Conservation (phyloP, 2,888 invertebrate genomes). For the Andrena dorsata region DNA sequence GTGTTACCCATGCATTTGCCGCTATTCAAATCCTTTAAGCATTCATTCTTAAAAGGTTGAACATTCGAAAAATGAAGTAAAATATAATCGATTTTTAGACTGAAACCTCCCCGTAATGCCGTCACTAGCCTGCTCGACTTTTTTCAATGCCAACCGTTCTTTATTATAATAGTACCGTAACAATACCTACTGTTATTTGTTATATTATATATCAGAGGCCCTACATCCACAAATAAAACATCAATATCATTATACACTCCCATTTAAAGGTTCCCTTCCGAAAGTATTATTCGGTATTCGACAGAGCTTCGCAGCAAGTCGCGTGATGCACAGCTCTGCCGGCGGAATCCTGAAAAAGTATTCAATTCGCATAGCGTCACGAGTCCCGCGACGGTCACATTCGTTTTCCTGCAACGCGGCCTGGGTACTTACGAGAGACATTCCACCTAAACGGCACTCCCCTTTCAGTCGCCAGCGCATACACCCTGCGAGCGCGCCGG, state of each 20-base stretch:
- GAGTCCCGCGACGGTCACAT: slow-evolving; percentile 29
- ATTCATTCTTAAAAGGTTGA: too few relatives aligned
- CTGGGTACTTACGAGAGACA: slow-evolving; percentile 36
- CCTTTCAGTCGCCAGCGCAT: slow-evolving; percentile 41
- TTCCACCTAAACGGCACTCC: slow-evolving; percentile 57
- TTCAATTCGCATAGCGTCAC: slow-evolving; percentile 49
- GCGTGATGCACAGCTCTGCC: neutral
- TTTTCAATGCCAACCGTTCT: too few relatives aligned
- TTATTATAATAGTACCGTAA: too few relatives aligned
- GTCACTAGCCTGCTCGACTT: too few relatives aligned
- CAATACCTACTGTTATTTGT: too few relatives aligned
- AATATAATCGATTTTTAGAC: too few relatives aligned
- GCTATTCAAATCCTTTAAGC: too few relatives aligned
- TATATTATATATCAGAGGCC: too few relatives aligned
- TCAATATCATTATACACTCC: neutral
- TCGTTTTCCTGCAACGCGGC: neutral
- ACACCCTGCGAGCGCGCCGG: slow-evolving; percentile 12
- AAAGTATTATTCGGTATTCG: neutral
- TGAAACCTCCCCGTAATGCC: too few relatives aligned
- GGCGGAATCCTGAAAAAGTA: neutral
- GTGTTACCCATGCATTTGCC: too few relatives aligned
- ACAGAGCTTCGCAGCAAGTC: neutral
- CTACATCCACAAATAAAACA: too few relatives aligned
- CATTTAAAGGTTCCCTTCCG: neutral
- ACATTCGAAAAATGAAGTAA: too few relatives aligned